Percentiles rank a stretch among this genome's conserved stretches.
These are phyloP conservation scores for Pseudopleuronectes americanus DNA, from an alignment of 2,797 vertebrate species.

Conservation along the genomic window DNA sequence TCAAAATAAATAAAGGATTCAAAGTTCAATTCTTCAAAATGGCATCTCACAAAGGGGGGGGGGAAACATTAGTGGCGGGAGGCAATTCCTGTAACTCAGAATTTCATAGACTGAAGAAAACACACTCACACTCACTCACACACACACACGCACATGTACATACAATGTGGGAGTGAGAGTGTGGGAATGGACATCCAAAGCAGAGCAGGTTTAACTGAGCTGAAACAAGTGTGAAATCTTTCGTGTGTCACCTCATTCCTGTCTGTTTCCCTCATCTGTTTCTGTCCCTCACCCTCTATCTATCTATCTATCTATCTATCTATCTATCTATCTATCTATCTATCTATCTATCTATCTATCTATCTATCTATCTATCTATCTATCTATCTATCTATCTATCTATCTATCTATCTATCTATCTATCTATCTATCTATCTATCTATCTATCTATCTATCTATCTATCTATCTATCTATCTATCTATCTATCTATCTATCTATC, in stretches of 20 bases:
- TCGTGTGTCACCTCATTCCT: not conserved
- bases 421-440: no score
- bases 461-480: no score
- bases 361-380: no score
- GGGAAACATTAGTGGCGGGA: slow-evolving; percentile 26
- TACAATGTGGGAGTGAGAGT: not conserved
- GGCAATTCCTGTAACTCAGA: slow-evolving; percentile 42
- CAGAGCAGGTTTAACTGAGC: slow-evolving; percentile 16
- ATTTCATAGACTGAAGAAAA: slow-evolving; percentile 14
- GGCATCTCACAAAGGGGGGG: not conserved
- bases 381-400: no score
- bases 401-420: no score
- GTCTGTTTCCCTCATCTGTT: not conserved
- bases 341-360: slow-evolving; percentile 6
- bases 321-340: slow-evolving; percentile 3
- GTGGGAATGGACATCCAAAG: slow-evolving; percentile 23
- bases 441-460: no score
- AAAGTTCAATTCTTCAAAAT: no score
- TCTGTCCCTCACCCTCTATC: slow-evolving; percentile 15
- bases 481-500: no score
- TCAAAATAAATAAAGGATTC: no score
- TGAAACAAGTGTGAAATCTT: slow-evolving; percentile 42
- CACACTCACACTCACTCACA: slow-evolving; percentile 8
- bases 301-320: slow-evolving; percentile 14
- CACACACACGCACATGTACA: not conserved